Evolutionary conservation across 2,888 invertebrate species (phyloP).

Genomic region (Rugalucina vietnamica): DNA sequence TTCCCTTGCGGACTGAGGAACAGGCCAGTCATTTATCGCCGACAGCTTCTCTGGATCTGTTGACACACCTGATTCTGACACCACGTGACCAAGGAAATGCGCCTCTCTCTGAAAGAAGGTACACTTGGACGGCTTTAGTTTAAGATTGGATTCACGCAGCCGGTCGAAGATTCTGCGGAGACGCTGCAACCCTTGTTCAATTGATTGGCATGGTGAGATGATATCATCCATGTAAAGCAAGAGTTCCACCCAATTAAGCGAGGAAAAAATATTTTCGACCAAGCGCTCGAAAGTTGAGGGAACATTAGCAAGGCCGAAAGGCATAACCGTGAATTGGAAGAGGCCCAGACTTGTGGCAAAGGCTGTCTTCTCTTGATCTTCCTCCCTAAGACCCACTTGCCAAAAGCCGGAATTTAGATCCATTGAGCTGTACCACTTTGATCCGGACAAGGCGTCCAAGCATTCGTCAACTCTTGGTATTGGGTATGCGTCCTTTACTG

Average conservation of each 20-base stretch:
- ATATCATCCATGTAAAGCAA: constrained; percentile 62
- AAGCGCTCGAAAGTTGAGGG: constrained; percentile 65
- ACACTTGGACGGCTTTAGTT: constrained; percentile 59
- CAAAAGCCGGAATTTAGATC: constrained; percentile 68
- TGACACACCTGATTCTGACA: constrained; percentile 46
- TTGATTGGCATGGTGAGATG: constrained; percentile 33
- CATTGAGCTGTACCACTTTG: constrained; percentile 53
- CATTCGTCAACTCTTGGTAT: constrained; percentile 62
- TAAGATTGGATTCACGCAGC: constrained; percentile 46
- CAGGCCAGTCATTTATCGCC: constrained; percentile 44
- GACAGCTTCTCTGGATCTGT: constrained; percentile 50
- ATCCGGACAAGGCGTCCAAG: constrained; percentile 55
- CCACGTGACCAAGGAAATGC: constrained; percentile 50
- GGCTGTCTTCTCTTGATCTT: constrained; percentile 63
- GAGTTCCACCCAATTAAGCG: constrained; percentile 42
- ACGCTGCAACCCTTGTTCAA: constrained; percentile 32
- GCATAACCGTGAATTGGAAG: constrained; percentile 72
- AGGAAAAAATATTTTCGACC: constrained; percentile 59
- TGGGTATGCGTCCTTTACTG: constrained; percentile 64
- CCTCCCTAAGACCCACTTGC: constrained; percentile 53
- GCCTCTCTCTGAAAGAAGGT: constrained; percentile 36
- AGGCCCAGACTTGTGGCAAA: constrained; percentile 61
- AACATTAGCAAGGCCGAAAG: constrained; percentile 66
- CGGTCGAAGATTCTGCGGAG: constrained; percentile 36
- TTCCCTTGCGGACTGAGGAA: constrained; percentile 26